Percentiles rank a stretch among this genome's conserved stretches.
These are phyloP conservation scores for Synanceia verrucosa DNA, from an alignment of 2,797 vertebrate species.

Conservation along the genomic window DNA sequence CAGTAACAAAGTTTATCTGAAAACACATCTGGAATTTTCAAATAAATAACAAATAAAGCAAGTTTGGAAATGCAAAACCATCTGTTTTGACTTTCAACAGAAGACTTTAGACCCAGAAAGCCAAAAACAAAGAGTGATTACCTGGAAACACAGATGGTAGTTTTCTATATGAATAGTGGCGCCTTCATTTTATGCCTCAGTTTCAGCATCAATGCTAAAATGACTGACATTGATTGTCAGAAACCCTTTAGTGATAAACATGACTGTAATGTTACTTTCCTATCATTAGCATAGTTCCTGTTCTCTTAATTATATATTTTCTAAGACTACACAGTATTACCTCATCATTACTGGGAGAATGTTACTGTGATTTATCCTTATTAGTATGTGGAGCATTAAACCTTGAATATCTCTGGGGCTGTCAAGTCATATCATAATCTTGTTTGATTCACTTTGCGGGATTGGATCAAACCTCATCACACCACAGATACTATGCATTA, in stretches of 20 bases:
- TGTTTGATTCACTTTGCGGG: background rate
- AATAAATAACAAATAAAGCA: background rate
- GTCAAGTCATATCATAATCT: background rate
- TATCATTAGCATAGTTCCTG: background rate
- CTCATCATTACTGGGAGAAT: background rate
- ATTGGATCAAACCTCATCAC: background rate
- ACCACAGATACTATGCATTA: background rate
- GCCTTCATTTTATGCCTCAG: background rate
- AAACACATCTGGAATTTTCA: conserved; percentile 1
- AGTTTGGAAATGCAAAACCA: background rate
- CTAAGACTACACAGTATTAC: background rate
- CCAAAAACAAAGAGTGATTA: background rate
- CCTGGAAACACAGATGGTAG: background rate
- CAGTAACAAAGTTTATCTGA: background rate
- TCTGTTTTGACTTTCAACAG: background rate
- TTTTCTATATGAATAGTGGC: background rate
- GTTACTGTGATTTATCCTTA: no score
- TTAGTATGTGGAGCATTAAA: no score
- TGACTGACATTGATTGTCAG: background rate
- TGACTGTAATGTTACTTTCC: background rate
- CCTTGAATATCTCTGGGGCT: no score
- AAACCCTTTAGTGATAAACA: background rate
- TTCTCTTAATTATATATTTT: background rate
- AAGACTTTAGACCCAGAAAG: background rate
- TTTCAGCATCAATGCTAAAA: background rate